Conservation (phyloP, 1,140 invertebrate genomes). For the Trichonephila inaurata region DNA sequence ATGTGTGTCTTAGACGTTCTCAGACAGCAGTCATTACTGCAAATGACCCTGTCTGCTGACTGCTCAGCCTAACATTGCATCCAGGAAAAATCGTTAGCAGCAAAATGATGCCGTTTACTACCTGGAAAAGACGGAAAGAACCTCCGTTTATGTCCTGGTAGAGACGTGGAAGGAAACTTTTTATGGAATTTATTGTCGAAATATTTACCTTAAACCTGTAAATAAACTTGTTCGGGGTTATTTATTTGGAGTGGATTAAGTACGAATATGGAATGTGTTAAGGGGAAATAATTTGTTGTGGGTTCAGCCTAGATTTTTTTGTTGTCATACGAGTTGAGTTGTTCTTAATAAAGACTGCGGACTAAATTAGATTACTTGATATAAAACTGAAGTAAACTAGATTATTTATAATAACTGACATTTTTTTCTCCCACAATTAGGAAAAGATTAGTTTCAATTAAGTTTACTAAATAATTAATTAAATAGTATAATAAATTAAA, state of each 20-base stretch:
- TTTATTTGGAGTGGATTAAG: neutral
- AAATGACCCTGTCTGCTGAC: neutral
- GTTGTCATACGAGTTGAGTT: too few relatives aligned
- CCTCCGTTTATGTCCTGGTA: neutral
- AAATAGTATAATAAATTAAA: too few relatives aligned
- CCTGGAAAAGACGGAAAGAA: neutral
- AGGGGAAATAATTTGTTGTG: too few relatives aligned
- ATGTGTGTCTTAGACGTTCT: neutral
- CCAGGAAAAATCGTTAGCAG: neutral
- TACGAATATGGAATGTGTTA: neutral
- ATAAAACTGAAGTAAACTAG: too few relatives aligned
- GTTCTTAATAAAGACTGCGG: too few relatives aligned
- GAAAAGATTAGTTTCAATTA: too few relatives aligned
- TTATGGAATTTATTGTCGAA: neutral
- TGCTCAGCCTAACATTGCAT: neutral
- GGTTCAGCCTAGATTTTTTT: too few relatives aligned
- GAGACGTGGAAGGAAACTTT: neutral
- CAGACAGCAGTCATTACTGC: constrained; percentile 10
- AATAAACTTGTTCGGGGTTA: constrained; percentile 4
- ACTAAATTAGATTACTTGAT: too few relatives aligned
- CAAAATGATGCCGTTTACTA: constrained; percentile 22
- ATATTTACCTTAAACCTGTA: constrained; percentile 22
- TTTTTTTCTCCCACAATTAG: too few relatives aligned
- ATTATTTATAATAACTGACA: too few relatives aligned
- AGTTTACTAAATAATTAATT: too few relatives aligned